Evolutionary conservation across 30 jellyfish, hydroid and myxozoan genomes (phyloP).

Genomic region (Aurelia sp.): DNA sequence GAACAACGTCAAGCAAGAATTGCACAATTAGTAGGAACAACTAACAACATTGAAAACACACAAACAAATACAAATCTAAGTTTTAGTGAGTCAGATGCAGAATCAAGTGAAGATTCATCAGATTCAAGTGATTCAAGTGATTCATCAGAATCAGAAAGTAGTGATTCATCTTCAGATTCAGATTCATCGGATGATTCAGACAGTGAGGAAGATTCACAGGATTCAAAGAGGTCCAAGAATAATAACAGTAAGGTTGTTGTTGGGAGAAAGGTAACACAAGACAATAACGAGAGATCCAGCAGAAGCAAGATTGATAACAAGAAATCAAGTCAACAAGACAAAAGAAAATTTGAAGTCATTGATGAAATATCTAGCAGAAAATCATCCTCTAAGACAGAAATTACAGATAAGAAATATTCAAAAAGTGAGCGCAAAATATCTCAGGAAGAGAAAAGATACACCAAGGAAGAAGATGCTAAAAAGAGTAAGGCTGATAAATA

Average conservation of each 20-base stretch:
- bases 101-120: constrained; percentile 16
- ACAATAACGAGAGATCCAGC: background rate
- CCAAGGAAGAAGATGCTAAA: background rate
- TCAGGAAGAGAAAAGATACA: background rate
- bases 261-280: background rate
- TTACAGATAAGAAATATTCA: background rate
- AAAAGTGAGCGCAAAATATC: background rate
- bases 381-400: background rate
- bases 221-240: background rate
- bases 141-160: constrained; percentile 39
- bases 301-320: background rate
- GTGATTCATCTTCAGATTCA: constrained; percentile 34
- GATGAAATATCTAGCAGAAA: background rate
- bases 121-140: constrained; percentile 16
- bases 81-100: constrained; percentile 55
- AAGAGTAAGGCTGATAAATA: background rate
- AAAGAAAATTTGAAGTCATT: background rate
- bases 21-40: constrained; percentile 69
- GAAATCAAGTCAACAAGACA: background rate
- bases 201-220: background rate
- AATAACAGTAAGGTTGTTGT: background rate
- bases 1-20: constrained; percentile 89
- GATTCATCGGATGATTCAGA: constrained; percentile 24
- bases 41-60: constrained; percentile 23
- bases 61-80: constrained; percentile 53